A percentile compares a stretch with the other conserved stretches of the same genome.
phyloP scores from a whole-genome alignment of 2,888 invertebrate genomes.

The Dryobotodes eremita region DNA sequence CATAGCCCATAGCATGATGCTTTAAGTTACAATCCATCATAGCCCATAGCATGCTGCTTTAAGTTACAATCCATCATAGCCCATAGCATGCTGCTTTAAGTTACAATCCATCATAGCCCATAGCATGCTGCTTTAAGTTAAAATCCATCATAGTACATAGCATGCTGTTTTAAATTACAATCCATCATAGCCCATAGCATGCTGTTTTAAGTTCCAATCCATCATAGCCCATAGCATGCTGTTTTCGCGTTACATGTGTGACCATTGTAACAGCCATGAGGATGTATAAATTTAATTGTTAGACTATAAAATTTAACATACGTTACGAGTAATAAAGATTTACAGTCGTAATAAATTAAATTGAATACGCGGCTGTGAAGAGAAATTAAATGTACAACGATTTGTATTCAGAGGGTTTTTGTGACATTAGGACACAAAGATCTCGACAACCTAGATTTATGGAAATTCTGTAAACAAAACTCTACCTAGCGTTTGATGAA shows the following conservation, averaged over 20 bases:
- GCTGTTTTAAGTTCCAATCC: too few relatives aligned
- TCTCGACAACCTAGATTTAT: neutral
- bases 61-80: neutral
- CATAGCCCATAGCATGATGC: too few relatives aligned
- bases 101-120: too few relatives aligned
- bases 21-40: too few relatives aligned
- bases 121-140: too few relatives aligned
- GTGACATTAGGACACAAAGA: neutral
- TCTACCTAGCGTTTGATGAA: neutral
- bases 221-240: neutral
- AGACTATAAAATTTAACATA: constrained; percentile 14
- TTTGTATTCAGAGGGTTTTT: neutral
- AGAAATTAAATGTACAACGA: constrained; percentile 6
- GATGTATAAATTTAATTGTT: constrained; percentile 31
- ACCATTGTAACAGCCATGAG: constrained; percentile 21
- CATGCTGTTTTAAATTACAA: too few relatives aligned
- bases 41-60: too few relatives aligned
- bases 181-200: neutral
- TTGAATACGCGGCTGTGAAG: constrained; percentile 17
- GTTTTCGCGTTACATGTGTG: neutral
- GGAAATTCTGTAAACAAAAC: neutral
- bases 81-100: too few relatives aligned
- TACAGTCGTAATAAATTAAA: constrained; percentile 38
- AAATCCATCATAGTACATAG: too few relatives aligned
- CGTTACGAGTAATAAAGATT: constrained; percentile 36